These are phyloP conservation scores for Drosophila subsilvestris DNA, from an alignment of 2,888 invertebrate species.

Conservation along the genomic window DNA sequence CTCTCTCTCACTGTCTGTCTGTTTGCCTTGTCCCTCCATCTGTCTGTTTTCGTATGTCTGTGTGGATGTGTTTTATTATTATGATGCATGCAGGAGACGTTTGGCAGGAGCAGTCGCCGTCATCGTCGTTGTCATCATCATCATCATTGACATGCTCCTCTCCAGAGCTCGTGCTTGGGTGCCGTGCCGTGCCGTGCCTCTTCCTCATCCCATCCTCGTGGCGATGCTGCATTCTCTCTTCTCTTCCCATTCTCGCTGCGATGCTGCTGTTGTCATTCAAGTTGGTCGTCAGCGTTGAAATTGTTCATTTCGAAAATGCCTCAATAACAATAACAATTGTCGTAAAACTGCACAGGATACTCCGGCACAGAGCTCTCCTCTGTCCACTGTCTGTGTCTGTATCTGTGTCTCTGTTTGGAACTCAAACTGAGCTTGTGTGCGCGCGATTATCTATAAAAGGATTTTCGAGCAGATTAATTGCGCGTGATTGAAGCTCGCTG, in stretches of 20 bases:
- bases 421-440: conserved; percentile 57
- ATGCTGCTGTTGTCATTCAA: conserved; percentile 66
- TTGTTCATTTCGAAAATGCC: conserved; percentile 81
- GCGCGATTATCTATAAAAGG: conserved; percentile 81
- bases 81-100: conserved; percentile 74
- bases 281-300: conserved; percentile 70
- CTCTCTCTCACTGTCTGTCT: not conserved
- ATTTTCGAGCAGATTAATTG: conserved; percentile 80
- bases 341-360: conserved; percentile 78
- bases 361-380: conserved; percentile 30
- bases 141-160: conserved; percentile 73
- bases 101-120: conserved; percentile 42
- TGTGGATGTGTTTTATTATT: conserved; percentile 73
- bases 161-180: conserved; percentile 34
- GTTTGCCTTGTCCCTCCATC: conserved; percentile 4
- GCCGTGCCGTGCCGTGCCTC: too few species aligned
- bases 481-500: conserved; percentile 76
- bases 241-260: conserved; percentile 24
- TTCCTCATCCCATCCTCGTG: conserved; percentile 7
- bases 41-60: conserved; percentile 26
- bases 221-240: conserved; percentile 18
- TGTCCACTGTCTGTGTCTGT: conserved; percentile 4
- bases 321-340: conserved; percentile 81
- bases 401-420: conserved; percentile 4
- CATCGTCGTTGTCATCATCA: conserved; percentile 47